Evolutionary conservation across 2,797 vertebrate species (phyloP), one percentile per base, ranked within the genome.

Genomic region (Adrianichthys oophorus): DNA sequence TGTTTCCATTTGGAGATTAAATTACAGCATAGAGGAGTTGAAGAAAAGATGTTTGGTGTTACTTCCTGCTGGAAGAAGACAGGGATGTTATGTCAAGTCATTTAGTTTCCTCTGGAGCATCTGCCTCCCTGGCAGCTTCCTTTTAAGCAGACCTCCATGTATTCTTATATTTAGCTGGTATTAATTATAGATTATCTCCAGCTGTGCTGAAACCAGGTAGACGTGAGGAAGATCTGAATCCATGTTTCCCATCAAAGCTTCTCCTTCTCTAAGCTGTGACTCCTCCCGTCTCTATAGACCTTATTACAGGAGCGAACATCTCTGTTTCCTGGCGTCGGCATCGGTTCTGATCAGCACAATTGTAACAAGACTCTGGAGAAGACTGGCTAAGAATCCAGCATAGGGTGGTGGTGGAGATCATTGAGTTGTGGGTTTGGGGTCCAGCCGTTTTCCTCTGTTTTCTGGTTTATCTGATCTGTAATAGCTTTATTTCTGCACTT

Each of bases 321-420:
- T 74, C 53, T 52, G 69, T 73, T 78, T 72, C 4, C 46, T 18
- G 68, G 5, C 61, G 47, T 62, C 41, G 65, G 32, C 16, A 68
- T 61, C 66, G 55, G 44, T 5, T 66, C 15, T 5, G 43, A 74
- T 74, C 72, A 66, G 72, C 70, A 1, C 44, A 2, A 14, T 53
- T 41, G 17, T 83, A 89, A 87, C 60, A 72, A 85, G 84, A 61
- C 82, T 69, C 85, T 0, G 63, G 87, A 88, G 86, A 78, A 52
- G 60, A 62, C 51, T 5, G 43, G 52, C 54, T 13, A 16, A 60
- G 56, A 75, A 45, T 63, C 66, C 42, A 32, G n/a, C 45, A 18
- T 29, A n/a, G 3, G 10, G 18, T 3, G 24, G 43, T 51, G 26
- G 42, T 8, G 42, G 24, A 13, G 17, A 49, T 52, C n/a, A 52